Evolutionary conservation across 2,888 invertebrate genomes (phyloP).

Genomic region (Neria commutata): DNA sequence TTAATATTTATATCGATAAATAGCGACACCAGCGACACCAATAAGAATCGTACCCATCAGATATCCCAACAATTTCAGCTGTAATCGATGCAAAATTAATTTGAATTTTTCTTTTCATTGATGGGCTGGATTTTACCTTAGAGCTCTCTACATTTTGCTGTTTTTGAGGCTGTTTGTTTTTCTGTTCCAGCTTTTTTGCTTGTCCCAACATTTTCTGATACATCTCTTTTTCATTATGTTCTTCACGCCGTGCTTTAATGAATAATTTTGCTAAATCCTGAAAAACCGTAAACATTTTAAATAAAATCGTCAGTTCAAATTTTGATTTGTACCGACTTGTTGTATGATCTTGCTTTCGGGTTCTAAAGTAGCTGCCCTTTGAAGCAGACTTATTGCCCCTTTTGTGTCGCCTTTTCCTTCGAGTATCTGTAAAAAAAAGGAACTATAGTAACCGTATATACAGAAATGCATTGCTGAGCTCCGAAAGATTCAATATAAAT

Average conservation of each 20-base stretch:
- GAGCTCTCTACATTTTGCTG: conserved; percentile 54
- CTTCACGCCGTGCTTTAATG: conserved; percentile 66
- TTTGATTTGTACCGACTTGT: conserved; percentile 51
- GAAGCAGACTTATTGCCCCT: conserved; percentile 72
- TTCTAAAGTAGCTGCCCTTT: conserved; percentile 69
- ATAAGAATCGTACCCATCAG: conserved; percentile 73
- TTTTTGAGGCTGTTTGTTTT: conserved; percentile 49
- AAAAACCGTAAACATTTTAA: not conserved
- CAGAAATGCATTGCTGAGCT: not conserved
- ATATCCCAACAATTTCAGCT: conserved; percentile 61
- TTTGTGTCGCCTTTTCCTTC: conserved; percentile 72
- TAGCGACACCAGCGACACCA: conserved; percentile 74
- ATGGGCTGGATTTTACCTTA: conserved; percentile 42
- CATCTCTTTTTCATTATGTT: conserved; percentile 68
- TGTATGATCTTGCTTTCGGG: conserved; percentile 70
- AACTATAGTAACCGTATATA: conserved; percentile 4
- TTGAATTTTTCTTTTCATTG: not conserved
- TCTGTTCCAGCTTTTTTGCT: conserved; percentile 61
- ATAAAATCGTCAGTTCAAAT: conserved; percentile 1
- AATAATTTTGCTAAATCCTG: conserved; percentile 66
- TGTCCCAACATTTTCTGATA: conserved; percentile 73
- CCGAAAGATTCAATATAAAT: too few species aligned
- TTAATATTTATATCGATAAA: conserved; percentile 73
- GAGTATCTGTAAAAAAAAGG: conserved; percentile 64
- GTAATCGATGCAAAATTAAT: conserved; percentile 21